Conservation (phyloP, 2,113 vertebrate species). For the Mixornis gularis region DNA sequence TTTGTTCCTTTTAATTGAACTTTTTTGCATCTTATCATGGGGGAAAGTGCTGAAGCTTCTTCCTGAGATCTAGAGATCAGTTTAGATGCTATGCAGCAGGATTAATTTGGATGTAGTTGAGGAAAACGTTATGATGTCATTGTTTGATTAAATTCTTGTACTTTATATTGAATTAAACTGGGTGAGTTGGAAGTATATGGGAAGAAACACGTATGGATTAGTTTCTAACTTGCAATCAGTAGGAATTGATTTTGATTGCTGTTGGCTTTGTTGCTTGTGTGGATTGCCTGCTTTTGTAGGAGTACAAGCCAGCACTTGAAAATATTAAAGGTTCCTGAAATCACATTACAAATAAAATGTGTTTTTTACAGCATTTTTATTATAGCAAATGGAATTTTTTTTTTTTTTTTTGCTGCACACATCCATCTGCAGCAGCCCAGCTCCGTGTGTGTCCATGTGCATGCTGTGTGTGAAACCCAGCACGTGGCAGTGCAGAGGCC, state of each 20-base stretch:
- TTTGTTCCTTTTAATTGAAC: not conserved
- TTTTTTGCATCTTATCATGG: accelerated
- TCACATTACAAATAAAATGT: not conserved
- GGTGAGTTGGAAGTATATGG: not conserved
- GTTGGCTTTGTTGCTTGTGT: not conserved
- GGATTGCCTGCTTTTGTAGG: not conserved
- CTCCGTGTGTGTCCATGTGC: accelerated
- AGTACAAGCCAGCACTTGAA: not conserved
- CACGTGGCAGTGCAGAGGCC: not conserved
- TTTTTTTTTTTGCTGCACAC: not conserved
- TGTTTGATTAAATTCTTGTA: not conserved
- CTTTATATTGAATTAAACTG: not conserved
- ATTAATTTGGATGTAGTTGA: not conserved
- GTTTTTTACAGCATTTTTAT: accelerated
- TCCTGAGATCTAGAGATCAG: accelerated
- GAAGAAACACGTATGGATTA: accelerated
- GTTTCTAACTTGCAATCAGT: accelerated
- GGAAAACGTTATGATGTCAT: not conserved
- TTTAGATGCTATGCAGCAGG: too few relatives aligned
- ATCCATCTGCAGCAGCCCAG: not conserved
- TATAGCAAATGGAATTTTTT: not conserved
- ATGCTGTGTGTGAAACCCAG: not conserved
- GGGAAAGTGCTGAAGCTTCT: not conserved
- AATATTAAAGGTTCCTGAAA: not conserved
- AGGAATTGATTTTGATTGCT: not conserved